phyloP scores from a whole-genome alignment of 1,140 invertebrate species.

The Drosophila sucinea region DNA sequence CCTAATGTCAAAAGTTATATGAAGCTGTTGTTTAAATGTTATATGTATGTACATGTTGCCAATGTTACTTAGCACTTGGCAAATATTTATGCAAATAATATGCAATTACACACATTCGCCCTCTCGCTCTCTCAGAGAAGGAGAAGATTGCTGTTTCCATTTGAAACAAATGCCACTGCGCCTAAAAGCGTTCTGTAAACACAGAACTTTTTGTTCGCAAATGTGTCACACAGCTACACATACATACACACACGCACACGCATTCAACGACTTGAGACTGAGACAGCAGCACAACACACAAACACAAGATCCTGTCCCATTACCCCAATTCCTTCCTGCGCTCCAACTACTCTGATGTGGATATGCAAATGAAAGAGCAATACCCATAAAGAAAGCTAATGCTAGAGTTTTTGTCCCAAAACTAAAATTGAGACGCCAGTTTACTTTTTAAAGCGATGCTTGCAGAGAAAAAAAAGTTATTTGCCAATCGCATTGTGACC shows the following conservation, averaged over 20 bases:
- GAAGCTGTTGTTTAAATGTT: conserved; percentile 48
- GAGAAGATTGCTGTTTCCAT: conserved; percentile 6
- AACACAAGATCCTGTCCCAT: neutral
- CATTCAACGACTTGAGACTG: conserved; percentile 38
- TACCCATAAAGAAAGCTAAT: conserved; percentile 52
- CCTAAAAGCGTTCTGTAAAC: conserved; percentile 70
- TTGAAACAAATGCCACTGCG: conserved; percentile 37
- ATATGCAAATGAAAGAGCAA: conserved; percentile 61
- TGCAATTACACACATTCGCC: conserved; percentile 65
- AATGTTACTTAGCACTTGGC: conserved; percentile 54
- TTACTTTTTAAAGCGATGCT: too few species aligned
- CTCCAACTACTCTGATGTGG: neutral
- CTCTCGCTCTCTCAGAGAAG: conserved; percentile 13
- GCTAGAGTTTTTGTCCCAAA: conserved; percentile 35
- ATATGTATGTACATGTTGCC: conserved; percentile 17
- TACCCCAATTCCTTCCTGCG: neutral
- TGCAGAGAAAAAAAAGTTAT: too few species aligned
- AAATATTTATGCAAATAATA: conserved; percentile 81
- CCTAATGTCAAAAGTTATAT: conserved; percentile 57
- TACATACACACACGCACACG: neutral
- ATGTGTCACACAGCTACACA: conserved; percentile 50
- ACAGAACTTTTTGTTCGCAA: conserved; percentile 61
- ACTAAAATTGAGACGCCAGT: neutral
- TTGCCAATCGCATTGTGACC: too few species aligned
- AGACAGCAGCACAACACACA: conserved; percentile 39